phyloP scores from a whole-genome alignment of 2,888 invertebrate genomes.

The Masnerella sp. region DNA sequence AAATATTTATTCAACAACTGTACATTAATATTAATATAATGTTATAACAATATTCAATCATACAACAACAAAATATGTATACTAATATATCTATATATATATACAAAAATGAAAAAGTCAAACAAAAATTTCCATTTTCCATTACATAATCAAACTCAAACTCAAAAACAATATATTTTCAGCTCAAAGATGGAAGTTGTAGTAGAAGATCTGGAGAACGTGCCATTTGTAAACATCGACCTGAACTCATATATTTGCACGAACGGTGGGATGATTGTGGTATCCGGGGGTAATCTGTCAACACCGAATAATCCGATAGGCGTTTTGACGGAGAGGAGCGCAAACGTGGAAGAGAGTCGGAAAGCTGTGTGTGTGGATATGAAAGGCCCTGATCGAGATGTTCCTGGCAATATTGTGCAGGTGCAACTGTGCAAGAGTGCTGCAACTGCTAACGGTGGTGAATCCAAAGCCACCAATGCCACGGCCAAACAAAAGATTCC shows the following conservation, averaged over 20 bases:
- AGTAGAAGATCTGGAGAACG: slow-evolving; percentile 12
- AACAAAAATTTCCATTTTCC: too few relatives aligned
- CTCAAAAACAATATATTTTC: too few relatives aligned
- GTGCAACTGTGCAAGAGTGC: slow-evolving; percentile 61
- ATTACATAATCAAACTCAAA: too few relatives aligned
- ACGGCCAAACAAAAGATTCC: slow-evolving; percentile 77
- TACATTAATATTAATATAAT: too few relatives aligned
- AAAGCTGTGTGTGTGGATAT: slow-evolving; percentile 65
- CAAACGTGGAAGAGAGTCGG: slow-evolving; percentile 48
- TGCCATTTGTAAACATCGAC: slow-evolving; percentile 32
- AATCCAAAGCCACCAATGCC: slow-evolving; percentile 46
- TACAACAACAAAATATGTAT: too few relatives aligned
- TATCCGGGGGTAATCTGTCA: slow-evolving; percentile 32
- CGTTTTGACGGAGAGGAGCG: slow-evolving; percentile 66
- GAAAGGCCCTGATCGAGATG: slow-evolving; percentile 48
- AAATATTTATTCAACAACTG: too few relatives aligned
- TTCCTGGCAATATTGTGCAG: slow-evolving; percentile 60
- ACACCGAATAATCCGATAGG: slow-evolving; percentile 64
- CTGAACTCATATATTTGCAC: slow-evolving; percentile 30
- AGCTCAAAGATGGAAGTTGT: too few relatives aligned
- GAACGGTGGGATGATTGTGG: slow-evolving; percentile 62
- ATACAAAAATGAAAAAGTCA: too few relatives aligned
- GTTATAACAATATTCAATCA: too few relatives aligned
- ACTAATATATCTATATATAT: too few relatives aligned
- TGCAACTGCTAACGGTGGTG: slow-evolving; percentile 35